phyloP scores from a whole-genome alignment of 1,140 invertebrate genomes.

The Branchinecta lynchi region DNA sequence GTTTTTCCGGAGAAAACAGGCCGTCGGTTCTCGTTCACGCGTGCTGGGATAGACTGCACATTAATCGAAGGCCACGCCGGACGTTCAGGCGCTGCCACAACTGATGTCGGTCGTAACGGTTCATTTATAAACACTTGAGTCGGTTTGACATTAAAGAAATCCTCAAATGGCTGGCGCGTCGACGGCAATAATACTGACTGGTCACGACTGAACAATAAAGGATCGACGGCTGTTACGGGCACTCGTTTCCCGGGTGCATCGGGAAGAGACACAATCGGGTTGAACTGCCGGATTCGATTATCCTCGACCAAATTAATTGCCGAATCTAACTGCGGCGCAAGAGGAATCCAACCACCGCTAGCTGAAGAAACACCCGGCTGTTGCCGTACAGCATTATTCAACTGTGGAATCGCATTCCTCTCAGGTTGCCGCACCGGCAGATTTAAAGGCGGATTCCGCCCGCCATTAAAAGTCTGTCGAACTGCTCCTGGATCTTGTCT shows the following conservation, averaged over 20 bases:
- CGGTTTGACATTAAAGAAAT: background rate
- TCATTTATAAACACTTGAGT: conserved; percentile 1
- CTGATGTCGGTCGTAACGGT: background rate
- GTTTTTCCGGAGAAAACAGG: background rate
- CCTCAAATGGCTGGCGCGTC: background rate
- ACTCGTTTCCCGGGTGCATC: background rate
- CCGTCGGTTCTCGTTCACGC: background rate
- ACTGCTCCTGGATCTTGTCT: too few relatives aligned
- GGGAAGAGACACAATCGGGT: background rate
- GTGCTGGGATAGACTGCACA: background rate
- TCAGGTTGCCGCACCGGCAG: too few relatives aligned
- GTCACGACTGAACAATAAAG: background rate
- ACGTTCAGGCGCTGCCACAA: background rate
- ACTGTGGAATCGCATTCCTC: too few relatives aligned
- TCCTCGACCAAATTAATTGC: background rate
- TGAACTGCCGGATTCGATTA: background rate
- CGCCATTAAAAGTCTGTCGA: too few relatives aligned
- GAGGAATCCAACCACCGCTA: background rate
- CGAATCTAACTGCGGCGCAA: background rate
- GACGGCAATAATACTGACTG: background rate
- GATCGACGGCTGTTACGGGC: background rate
- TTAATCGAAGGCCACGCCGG: background rate
- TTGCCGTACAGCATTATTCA: too few relatives aligned
- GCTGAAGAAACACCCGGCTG: too few relatives aligned
- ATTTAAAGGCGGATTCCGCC: too few relatives aligned